Evolutionary conservation across 2,113 vertebrate genomes (phyloP).

Genomic region (Nibea coibor): DNA sequence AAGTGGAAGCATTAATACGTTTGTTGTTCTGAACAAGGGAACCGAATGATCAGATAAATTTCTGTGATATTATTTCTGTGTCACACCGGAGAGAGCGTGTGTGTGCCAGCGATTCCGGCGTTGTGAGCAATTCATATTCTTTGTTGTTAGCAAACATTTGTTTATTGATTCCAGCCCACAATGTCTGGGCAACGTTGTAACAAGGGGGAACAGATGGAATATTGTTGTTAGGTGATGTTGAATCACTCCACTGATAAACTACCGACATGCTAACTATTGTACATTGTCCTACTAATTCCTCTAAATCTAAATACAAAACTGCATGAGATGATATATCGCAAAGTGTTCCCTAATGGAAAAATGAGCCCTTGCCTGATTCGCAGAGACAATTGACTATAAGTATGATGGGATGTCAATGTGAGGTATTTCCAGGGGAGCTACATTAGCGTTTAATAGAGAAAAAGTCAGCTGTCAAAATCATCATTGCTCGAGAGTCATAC

Average conservation of each 20-base stretch:
- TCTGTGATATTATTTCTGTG: slow-evolving; percentile 1
- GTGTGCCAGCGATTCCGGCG: not conserved
- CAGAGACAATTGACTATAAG: slow-evolving; percentile 18
- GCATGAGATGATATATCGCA: slow-evolving; percentile 14
- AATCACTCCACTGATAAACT: slow-evolving; percentile 36
- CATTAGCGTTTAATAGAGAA: slow-evolving; percentile 30
- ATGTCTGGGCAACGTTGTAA: slow-evolving; percentile 32
- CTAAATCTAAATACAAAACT: slow-evolving; percentile 22
- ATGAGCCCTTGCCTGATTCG: slow-evolving; percentile 25
- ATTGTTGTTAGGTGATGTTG: slow-evolving; percentile 32
- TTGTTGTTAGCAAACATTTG: slow-evolving; percentile 47
- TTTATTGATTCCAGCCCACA: slow-evolving; percentile 50
- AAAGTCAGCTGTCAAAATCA: slow-evolving; percentile 33
- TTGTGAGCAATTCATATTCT: slow-evolving; percentile 15
- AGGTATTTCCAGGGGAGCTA: slow-evolving; percentile 30
- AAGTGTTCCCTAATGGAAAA: slow-evolving; percentile 13
- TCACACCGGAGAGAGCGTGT: slow-evolving; percentile 7
- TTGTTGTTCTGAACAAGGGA: not conserved
- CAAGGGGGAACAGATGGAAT: slow-evolving; percentile 51
- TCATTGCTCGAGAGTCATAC: slow-evolving; percentile 16
- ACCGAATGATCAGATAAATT: slow-evolving; percentile 4
- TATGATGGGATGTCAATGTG: slow-evolving; percentile 22
- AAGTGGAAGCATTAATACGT: not conserved
- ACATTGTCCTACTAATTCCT: slow-evolving; percentile 22
- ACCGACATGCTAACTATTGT: slow-evolving; percentile 15